Percentiles rank a stretch among this genome's conserved stretches.
Conservation (phyloP, 2,113 vertebrate species). For the Oncorhynchus kisutch region DNA sequence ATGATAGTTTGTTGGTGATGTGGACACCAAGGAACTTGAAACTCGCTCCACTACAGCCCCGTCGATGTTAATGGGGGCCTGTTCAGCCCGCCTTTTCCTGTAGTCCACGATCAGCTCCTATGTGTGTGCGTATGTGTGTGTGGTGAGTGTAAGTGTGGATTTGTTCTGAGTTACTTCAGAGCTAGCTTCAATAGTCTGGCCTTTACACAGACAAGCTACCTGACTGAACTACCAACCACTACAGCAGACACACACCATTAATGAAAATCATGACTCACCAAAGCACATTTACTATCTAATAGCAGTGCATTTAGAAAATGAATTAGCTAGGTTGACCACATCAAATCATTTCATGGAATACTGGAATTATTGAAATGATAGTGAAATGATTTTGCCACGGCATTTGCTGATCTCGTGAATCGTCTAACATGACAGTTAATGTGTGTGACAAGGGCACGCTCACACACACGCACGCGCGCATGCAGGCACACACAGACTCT, state of each 20-base stretch:
- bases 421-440: constrained; percentile 17
- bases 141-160: not conserved
- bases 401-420: constrained; percentile 26
- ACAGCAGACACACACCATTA: not conserved
- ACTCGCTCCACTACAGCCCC: too few species aligned
- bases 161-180: too few species aligned
- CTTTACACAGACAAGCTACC: not conserved
- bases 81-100: too few species aligned
- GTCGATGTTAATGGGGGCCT: too few species aligned
- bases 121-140: not conserved
- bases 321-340: constrained; percentile 45
- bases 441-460: not conserved
- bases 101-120: too few species aligned
- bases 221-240: constrained; percentile 23
- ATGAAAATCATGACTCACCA: not conserved
- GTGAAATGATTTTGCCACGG: not conserved
- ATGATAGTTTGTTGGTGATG: too few species aligned
- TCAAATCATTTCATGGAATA: constrained; percentile 40
- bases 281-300: constrained; percentile 7
- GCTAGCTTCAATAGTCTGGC: too few species aligned
- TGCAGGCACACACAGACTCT: constrained; percentile 49
- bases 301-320: constrained; percentile 22
- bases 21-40: too few species aligned
- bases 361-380: constrained; percentile 15
- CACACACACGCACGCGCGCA: constrained; percentile 12